These are phyloP conservation scores for Orbicella faveolata DNA, from an alignment of 64 coral and sea anemone species.

Conservation along the genomic window DNA sequence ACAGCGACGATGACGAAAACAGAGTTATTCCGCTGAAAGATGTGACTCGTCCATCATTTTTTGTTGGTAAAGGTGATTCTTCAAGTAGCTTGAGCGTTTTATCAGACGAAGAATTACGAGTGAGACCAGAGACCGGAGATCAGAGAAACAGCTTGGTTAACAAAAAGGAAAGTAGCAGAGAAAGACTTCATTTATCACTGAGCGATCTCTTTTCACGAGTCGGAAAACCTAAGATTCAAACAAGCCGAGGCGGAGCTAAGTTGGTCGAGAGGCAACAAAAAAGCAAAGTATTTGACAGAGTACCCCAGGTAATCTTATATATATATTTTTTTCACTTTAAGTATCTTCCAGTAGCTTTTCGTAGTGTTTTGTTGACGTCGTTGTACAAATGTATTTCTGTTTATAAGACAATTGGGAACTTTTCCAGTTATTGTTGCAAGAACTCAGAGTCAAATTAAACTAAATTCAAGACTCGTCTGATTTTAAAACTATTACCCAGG, in stretches of 20 bases:
- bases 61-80: not conserved
- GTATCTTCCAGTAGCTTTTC: not conserved
- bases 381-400: no score
- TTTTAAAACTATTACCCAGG: no score
- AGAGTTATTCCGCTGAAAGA: not conserved
- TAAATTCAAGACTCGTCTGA: no score
- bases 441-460: no score
- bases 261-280: not conserved
- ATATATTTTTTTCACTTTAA: not conserved
- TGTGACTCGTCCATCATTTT: not conserved
- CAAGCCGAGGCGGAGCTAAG: not conserved
- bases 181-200: not conserved
- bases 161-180: not conserved
- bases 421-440: no score
- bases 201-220: slow-evolving; percentile 25
- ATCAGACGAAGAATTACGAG: not conserved
- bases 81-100: not conserved
- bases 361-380: not conserved
- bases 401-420: no score
- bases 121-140: not conserved
- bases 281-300: not conserved
- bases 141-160: not conserved
- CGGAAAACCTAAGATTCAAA: slow-evolving; percentile 3
- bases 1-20: not conserved
- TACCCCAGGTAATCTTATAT: not conserved